Percentiles rank a stretch among this genome's conserved stretches.
phyloP scores from a whole-genome alignment of 2,797 vertebrate genomes.

The Tadarida brasiliensis region DNA sequence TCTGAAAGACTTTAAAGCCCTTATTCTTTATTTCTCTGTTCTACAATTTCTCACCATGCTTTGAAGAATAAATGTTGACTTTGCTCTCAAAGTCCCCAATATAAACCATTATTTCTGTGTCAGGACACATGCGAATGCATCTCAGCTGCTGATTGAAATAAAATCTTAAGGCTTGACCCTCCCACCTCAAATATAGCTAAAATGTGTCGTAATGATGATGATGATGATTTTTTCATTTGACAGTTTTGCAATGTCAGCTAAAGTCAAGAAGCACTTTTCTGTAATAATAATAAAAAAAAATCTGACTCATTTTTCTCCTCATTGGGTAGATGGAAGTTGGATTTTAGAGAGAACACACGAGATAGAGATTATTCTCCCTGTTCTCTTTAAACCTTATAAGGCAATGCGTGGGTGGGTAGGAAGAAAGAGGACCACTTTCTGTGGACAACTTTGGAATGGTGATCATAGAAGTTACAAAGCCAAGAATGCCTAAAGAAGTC shows the following conservation, averaged over 20 bases:
- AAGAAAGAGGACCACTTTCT: neutral
- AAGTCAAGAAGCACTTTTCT: slow-evolving; percentile 20
- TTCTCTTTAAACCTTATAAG: neutral
- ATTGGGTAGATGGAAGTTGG: neutral
- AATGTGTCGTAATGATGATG: neutral
- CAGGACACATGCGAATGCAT: neutral
- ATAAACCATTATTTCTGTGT: neutral
- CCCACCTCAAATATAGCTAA: neutral
- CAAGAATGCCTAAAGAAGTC: neutral
- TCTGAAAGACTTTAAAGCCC: neutral
- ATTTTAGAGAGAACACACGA: neutral
- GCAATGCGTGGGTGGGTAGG: too few species aligned
- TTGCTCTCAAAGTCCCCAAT: neutral
- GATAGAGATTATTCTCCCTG: neutral
- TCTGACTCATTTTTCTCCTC: neutral
- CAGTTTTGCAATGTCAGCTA: neutral
- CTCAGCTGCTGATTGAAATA: neutral
- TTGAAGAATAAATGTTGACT: neutral
- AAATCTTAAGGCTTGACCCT: neutral
- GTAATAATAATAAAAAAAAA: neutral
- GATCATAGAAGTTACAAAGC: neutral
- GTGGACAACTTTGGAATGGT: neutral
- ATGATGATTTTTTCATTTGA: neutral
- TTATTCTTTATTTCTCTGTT: neutral
- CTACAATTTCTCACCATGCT: neutral